Percentiles rank a stretch among this genome's conserved stretches.
These are phyloP conservation scores for Philopedon plagiatum DNA, from an alignment of 2,888 invertebrate genomes.

Conservation along the genomic window DNA sequence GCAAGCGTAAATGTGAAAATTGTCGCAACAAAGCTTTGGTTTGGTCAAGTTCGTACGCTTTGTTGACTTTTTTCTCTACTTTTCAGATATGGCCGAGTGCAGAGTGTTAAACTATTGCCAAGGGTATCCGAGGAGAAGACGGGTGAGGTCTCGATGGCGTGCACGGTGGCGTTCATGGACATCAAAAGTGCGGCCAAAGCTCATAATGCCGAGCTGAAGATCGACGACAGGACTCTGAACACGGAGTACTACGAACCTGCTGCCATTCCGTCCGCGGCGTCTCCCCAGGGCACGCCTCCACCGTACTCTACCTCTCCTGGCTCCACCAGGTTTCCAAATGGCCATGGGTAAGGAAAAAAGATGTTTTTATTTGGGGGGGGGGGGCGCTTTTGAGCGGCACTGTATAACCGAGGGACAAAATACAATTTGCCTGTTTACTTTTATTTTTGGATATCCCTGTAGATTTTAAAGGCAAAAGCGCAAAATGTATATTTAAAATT, in stretches of 20 bases:
- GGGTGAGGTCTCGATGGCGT: constrained; percentile 80
- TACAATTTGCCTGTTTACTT: no score
- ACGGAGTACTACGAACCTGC: constrained; percentile 94
- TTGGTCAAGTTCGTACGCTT: no score
- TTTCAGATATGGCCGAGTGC: constrained; percentile 95
- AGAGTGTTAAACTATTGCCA: constrained; percentile 94
- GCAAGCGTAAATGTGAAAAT: no score
- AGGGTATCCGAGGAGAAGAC: constrained; percentile 70
- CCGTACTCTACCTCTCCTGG: constrained; percentile 77
- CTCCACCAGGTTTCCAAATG: constrained; percentile 69
- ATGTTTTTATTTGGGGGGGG: no score
- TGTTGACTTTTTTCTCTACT: constrained; percentile 21
- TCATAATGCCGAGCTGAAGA: constrained; percentile 89
- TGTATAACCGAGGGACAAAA: no score
- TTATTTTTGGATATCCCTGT: no score
- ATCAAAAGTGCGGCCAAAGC: constrained; percentile 95
- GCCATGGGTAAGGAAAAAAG: constrained; percentile 72
- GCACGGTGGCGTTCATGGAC: constrained; percentile 96
- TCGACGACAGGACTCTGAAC: constrained; percentile 89
- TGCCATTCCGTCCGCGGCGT: constrained; percentile 78
- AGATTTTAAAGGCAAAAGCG: no score
- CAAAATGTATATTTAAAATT: no score
- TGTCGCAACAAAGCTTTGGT: no score
- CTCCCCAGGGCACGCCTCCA: constrained; percentile 67
- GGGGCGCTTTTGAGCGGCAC: no score